Evolutionary conservation across 2,113 vertebrate species (phyloP).

Genomic region (Delphinus delphis): DNA sequence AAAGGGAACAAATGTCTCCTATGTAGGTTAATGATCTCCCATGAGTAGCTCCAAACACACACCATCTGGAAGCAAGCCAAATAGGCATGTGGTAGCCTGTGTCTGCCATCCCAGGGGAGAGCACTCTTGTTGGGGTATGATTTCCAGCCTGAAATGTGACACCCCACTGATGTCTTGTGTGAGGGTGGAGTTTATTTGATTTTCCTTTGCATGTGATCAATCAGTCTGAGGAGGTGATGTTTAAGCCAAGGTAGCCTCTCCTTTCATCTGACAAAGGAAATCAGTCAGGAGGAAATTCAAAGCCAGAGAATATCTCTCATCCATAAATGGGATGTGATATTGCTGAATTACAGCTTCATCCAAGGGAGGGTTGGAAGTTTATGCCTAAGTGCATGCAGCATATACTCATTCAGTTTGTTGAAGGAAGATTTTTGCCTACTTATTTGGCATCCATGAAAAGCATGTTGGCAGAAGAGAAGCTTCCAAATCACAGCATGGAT

Average conservation of each 20-base stretch:
- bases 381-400: not conserved
- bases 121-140: not conserved
- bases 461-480: not conserved
- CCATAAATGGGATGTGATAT: not conserved
- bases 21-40: constrained; percentile 51
- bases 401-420: not conserved
- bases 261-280: constrained; percentile 31
- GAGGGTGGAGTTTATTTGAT: constrained; percentile 24
- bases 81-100: not conserved
- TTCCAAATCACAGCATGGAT: not conserved
- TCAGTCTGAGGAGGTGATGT: not conserved
- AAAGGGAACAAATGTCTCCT: constrained; percentile 56
- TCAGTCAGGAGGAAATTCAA: not conserved
- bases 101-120: not conserved
- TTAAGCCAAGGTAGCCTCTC: not conserved
- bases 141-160: constrained; percentile 35
- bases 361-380: not conserved
- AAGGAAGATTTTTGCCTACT: not conserved
- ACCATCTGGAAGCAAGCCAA: constrained; percentile 41
- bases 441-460: not conserved
- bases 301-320: not conserved
- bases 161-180: not conserved
- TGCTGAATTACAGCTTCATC: not conserved
- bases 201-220: constrained; percentile 29
- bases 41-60: constrained; percentile 47